Evolutionary conservation across 2,113 vertebrate species (phyloP).

Genomic region (Callorhinus ursinus): DNA sequence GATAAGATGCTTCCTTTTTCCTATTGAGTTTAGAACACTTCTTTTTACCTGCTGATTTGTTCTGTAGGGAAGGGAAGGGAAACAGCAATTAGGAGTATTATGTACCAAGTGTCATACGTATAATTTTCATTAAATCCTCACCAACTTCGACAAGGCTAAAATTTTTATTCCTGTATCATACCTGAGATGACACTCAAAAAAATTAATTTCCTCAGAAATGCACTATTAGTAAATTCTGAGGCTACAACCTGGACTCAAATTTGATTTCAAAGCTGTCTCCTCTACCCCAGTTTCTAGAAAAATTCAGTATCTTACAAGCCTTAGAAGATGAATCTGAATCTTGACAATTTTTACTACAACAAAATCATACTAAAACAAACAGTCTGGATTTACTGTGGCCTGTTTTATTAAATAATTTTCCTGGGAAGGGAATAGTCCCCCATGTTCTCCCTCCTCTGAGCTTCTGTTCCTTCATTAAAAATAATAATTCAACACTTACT

Average conservation of each 20-base stretch:
- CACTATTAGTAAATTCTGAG: background rate
- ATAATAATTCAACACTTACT: background rate
- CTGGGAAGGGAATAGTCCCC: background rate
- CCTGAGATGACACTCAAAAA: background rate
- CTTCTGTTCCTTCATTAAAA: background rate
- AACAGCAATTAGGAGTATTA: background rate
- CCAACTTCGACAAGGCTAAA: background rate
- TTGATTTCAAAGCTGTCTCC: conserved; percentile 11
- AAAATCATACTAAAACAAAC: background rate
- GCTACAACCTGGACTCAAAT: background rate
- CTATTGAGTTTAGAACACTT: background rate
- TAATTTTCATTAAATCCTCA: conserved; percentile 13
- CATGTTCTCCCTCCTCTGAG: background rate
- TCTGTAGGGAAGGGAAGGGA: background rate
- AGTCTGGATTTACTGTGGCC: background rate
- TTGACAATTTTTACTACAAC: background rate
- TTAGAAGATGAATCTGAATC: background rate
- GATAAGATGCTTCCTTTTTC: background rate
- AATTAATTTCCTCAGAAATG: background rate
- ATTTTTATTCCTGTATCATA: background rate
- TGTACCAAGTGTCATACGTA: background rate
- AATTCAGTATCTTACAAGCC: background rate
- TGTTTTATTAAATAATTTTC: background rate
- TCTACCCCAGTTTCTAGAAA: background rate
- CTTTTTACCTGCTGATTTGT: background rate